A percentile compares a stretch with the other conserved stretches of the same genome.
phyloP scores from a whole-genome alignment of 2,888 invertebrate genomes.

The Priocnemis perturbator region DNA sequence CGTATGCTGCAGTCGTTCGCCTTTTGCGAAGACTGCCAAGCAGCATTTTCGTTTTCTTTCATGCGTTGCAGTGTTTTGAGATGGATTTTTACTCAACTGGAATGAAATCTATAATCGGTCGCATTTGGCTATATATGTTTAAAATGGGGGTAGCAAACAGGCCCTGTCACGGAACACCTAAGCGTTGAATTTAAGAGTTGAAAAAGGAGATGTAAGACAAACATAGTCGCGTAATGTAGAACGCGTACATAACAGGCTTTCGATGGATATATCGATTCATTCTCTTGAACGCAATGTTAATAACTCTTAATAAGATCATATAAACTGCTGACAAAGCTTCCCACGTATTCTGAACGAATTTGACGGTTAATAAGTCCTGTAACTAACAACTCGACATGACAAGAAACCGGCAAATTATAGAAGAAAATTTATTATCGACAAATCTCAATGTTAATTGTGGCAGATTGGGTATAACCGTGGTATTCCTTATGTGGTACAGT shows the following conservation, averaged over 20 bases:
- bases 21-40: slow-evolving; percentile 4
- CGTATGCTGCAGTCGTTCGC: not conserved
- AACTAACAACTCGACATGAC: slow-evolving; percentile 22
- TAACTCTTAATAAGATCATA: slow-evolving; percentile 61
- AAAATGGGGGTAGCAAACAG: not conserved
- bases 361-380: slow-evolving; percentile 28
- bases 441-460: slow-evolving; percentile 68
- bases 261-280: slow-evolving; percentile 64
- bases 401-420: slow-evolving; percentile 41
- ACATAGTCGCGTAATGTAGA: slow-evolving; percentile 70
- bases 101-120: not conserved
- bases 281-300: slow-evolving; percentile 70
- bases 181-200: slow-evolving; percentile 64
- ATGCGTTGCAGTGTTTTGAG: not conserved
- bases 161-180: slow-evolving; percentile 27
- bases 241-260: slow-evolving; percentile 66
- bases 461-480: slow-evolving; percentile 62
- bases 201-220: slow-evolving; percentile 47
- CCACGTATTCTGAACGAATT: slow-evolving; percentile 56
- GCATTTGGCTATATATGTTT: not conserved
- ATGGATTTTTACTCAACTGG: not conserved
- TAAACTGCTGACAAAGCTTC: slow-evolving; percentile 68
- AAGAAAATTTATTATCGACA: slow-evolving; percentile 67
- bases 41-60: slow-evolving; percentile 10
- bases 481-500: slow-evolving; percentile 40